A percentile compares a stretch with the other conserved stretches of the same genome.
phyloP scores from a whole-genome alignment of 2,113 vertebrate species.

The Dolichotis patagonum region DNA sequence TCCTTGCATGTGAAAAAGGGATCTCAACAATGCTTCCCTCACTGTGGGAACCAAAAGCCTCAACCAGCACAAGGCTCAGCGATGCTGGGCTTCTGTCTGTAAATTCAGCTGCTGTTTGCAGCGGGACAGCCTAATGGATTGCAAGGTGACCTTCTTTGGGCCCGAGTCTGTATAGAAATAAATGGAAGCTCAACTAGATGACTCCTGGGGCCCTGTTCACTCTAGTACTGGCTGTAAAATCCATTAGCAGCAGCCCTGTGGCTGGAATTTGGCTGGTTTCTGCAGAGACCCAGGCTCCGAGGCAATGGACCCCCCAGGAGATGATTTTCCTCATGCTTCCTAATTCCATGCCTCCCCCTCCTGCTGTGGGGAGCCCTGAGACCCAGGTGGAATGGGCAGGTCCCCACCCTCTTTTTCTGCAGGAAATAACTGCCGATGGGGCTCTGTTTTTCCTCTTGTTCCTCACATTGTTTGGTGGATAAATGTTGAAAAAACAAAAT shows the following conservation, averaged over 20 bases:
- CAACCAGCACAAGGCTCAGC: neutral
- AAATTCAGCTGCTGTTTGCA: neutral
- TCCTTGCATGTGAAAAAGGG: neutral
- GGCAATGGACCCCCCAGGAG: neutral
- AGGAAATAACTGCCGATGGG: neutral
- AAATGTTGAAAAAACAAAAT: conserved; percentile 58
- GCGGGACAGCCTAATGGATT: neutral
- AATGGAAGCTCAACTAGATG: neutral
- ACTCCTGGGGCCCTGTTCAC: neutral
- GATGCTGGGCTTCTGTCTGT: neutral
- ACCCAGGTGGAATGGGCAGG: neutral
- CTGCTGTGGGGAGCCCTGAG: neutral
- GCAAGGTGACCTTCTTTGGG: neutral
- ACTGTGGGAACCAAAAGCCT: neutral
- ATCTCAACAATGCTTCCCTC: neutral
- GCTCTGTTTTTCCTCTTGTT: conserved; percentile 55
- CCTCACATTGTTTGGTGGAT: conserved; percentile 49
- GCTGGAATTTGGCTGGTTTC: neutral
- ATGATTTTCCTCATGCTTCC: neutral
- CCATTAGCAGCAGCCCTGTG: neutral
- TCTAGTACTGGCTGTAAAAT: neutral
- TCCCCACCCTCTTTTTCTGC: conserved; percentile 12
- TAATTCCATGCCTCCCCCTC: neutral
- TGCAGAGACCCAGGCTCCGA: neutral
- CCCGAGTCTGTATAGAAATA: neutral